Evolutionary conservation across 2,888 invertebrate genomes (phyloP).

Genomic region (Morpho helenor): DNA sequence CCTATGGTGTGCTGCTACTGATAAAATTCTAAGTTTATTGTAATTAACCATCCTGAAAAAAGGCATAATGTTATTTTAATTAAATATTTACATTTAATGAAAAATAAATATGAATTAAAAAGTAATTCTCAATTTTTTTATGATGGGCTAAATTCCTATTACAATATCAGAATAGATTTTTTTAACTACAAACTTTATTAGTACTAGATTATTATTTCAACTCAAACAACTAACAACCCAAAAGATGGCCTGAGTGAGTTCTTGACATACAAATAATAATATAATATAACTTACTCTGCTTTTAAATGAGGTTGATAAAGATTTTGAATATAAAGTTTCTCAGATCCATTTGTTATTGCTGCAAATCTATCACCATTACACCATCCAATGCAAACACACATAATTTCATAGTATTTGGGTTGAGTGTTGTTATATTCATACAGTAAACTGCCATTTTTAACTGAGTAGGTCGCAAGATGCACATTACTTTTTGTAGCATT

Average conservation of each 20-base stretch:
- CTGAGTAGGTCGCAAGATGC: slow-evolving; percentile 42
- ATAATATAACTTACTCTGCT: slow-evolving; percentile 40
- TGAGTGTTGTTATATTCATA: slow-evolving; percentile 37
- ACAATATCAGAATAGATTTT: no score
- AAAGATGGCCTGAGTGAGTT: no score
- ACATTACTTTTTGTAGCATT: slow-evolving; percentile 26
- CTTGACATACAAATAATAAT: no score
- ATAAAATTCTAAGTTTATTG: slow-evolving; percentile 50
- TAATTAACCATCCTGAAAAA: slow-evolving; percentile 49
- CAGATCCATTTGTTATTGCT: slow-evolving; percentile 61
- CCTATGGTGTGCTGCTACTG: slow-evolving; percentile 57
- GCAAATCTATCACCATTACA: slow-evolving; percentile 59
- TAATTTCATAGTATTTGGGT: slow-evolving; percentile 37
- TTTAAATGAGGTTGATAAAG: slow-evolving; percentile 48
- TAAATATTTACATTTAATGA: no score
- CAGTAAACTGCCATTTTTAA: slow-evolving; percentile 48
- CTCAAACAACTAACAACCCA: no score
- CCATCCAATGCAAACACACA: slow-evolving; percentile 59
- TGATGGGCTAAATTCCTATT: no score
- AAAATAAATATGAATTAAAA: no score
- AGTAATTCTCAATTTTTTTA: no score
- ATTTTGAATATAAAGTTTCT: slow-evolving; percentile 56
- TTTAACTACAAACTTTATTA: no score
- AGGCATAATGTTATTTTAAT: no score
- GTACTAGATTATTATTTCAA: no score